Base-by-base conservation (phyloP, 2,888 invertebrate species). In the Sesia apiformis region DNA sequence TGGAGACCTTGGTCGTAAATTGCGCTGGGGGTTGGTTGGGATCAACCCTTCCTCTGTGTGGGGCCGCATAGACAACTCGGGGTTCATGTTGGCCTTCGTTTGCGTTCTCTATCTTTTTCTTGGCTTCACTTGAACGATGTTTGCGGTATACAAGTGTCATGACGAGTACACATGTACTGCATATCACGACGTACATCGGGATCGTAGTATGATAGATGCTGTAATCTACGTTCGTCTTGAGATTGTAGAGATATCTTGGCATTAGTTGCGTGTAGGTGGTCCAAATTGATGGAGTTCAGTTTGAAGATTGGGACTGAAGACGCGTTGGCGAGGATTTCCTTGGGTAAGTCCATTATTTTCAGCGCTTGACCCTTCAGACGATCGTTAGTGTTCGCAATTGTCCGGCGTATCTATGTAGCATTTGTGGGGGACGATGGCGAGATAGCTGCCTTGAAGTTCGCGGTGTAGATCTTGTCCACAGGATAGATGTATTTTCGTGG, bases 401-500 rank as follows among this genome's bases (percentile, higher is more conserved):
- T 49, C 52, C 0, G 56, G 53, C 3, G 59, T 56, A 23, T 58
- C 8, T 38, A 57, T 23, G 58, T 52, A 38, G 40, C 58, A 59
- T 4, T 39, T 52, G 3, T 39, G 8, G 40, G 57, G 59, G 49
- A 64, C 56, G 51, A 41, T 54, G 5, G 55, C 61, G 4, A 64
- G 49, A 38, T 57, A 64, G 49, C 61, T 67, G 42, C 63, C 64
- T 52, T 57, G 43, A 1, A 65, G 55, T 1, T 49, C 58, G 4
- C 38, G 52, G 56, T 58, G 63, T 4, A 55, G 38, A 51, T 64
- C 59, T 42, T 61, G 63, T 7, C 58, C 57, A 41, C 63, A 65
- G 8, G 55, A 58, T 52, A 57, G 49, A 23, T 57, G 56, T 5
- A 60, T 51, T 53, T 61, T 62, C 5, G 62, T 61, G 4, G 57